Conservation (phyloP, 1,140 invertebrate species). For the Temnothorax longispinosus region DNA sequence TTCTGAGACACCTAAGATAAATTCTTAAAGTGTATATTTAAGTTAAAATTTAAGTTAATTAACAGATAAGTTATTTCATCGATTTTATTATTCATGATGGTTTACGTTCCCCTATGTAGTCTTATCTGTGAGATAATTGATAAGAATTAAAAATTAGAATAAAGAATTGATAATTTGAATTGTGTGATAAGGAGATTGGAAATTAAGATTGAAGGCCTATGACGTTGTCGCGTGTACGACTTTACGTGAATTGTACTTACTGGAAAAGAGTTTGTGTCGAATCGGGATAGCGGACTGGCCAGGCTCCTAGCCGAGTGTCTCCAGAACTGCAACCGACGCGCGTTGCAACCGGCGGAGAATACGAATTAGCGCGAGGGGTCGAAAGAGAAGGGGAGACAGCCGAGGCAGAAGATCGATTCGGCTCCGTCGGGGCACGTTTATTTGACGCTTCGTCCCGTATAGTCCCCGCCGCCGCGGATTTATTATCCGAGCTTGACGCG, state of each 20-base stretch:
- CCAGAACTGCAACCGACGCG: slow-evolving; percentile 71
- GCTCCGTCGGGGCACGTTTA: slow-evolving; percentile 70
- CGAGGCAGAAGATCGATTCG: slow-evolving; percentile 68
- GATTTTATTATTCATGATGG: background rate
- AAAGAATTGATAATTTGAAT: background rate
- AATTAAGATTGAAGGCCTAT: background rate
- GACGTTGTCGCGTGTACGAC: background rate
- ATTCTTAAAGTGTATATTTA: background rate
- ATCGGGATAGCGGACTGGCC: slow-evolving; percentile 1
- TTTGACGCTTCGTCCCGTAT: slow-evolving; percentile 60
- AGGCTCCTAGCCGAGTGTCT: slow-evolving; percentile 37
- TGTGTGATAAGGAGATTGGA: background rate
- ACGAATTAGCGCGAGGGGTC: slow-evolving; percentile 69
- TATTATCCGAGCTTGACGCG: slow-evolving; percentile 58
- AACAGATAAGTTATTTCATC: background rate
- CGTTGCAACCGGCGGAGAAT: slow-evolving; percentile 72
- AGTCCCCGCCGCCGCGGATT: slow-evolving; percentile 45
- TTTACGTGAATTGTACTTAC: slow-evolving; percentile 21
- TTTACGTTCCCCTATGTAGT: background rate
- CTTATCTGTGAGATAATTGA: background rate
- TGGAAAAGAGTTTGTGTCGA: background rate
- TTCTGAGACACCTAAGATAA: background rate
- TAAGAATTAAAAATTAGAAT: background rate
- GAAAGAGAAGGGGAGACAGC: slow-evolving; percentile 33
- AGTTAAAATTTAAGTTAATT: background rate